A percentile compares a stretch with the other conserved stretches of the same genome.
Evolutionary conservation across 2,113 vertebrate species (phyloP).

Genomic region (Pithys albifrons): DNA sequence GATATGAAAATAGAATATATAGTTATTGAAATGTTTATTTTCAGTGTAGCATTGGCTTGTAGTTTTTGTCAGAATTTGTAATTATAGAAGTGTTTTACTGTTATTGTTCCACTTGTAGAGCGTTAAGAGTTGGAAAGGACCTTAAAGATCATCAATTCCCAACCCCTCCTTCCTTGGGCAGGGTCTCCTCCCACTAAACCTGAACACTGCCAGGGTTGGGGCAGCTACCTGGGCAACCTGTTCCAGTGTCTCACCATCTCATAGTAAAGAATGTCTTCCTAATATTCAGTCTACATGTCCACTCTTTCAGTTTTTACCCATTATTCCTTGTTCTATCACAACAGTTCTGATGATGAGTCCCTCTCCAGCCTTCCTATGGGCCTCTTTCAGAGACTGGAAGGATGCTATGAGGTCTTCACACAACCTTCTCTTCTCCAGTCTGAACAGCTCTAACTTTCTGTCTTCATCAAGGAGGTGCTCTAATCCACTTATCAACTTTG

Average conservation of each 20-base stretch:
- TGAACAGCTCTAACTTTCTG: neutral
- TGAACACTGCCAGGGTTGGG: neutral
- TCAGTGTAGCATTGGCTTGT: neutral
- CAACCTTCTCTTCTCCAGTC: neutral
- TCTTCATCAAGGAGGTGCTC: too few relatives aligned
- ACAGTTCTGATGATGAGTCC: neutral
- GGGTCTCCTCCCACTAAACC: neutral
- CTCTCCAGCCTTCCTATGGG: neutral
- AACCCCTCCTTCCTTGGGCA: neutral
- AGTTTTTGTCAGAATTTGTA: neutral
- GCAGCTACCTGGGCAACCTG: neutral
- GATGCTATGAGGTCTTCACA: neutral
- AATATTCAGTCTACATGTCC: neutral
- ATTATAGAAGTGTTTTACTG: neutral
- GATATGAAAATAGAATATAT: neutral
- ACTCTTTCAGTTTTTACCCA: neutral
- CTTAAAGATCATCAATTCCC: neutral
- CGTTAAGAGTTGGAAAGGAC: neutral
- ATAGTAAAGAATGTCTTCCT: neutral
- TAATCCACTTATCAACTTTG: neutral
- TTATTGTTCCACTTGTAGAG: neutral
- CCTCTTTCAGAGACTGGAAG: neutral
- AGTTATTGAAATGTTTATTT: neutral
- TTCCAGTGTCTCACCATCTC: neutral
- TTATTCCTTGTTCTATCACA: neutral